Conservation (phyloP, 2,113 vertebrate genomes). For the Mesocricetus auratus region DNA sequence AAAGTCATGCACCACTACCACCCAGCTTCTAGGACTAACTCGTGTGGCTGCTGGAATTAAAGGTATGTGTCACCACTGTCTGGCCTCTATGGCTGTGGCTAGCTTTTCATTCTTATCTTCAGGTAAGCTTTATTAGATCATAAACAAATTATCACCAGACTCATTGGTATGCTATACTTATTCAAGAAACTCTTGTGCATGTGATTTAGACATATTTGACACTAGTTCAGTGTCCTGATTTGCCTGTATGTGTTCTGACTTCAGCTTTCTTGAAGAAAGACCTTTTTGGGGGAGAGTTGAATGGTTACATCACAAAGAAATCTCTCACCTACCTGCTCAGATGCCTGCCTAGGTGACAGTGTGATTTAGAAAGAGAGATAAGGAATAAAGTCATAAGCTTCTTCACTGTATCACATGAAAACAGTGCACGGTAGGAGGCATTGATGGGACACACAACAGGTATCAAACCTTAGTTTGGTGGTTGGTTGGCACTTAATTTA, state of each 20-base stretch:
- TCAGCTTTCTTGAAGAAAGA: constrained; percentile 6
- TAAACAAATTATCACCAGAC: too few species aligned
- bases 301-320: background rate
- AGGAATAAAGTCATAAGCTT: background rate
- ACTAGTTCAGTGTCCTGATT: background rate
- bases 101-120: too few species aligned
- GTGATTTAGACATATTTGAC: background rate
- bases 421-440: background rate
- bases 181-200: background rate
- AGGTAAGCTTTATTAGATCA: too few species aligned
- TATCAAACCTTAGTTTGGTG: background rate
- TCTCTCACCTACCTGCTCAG: constrained; percentile 53
- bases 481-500: background rate
- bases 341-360: constrained; percentile 28
- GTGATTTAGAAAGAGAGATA: constrained; percentile 56
- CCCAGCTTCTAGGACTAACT: too few species aligned
- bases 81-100: too few species aligned
- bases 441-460: background rate
- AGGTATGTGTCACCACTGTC: too few species aligned
- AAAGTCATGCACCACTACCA: too few species aligned
- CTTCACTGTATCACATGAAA: background rate
- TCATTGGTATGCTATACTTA: background rate
- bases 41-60: too few species aligned
- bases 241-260: background rate
- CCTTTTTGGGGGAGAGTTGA: background rate